Base-by-base conservation (phyloP, 2,797 vertebrate genomes). In the Pteronotus mesoamericanus region DNA sequence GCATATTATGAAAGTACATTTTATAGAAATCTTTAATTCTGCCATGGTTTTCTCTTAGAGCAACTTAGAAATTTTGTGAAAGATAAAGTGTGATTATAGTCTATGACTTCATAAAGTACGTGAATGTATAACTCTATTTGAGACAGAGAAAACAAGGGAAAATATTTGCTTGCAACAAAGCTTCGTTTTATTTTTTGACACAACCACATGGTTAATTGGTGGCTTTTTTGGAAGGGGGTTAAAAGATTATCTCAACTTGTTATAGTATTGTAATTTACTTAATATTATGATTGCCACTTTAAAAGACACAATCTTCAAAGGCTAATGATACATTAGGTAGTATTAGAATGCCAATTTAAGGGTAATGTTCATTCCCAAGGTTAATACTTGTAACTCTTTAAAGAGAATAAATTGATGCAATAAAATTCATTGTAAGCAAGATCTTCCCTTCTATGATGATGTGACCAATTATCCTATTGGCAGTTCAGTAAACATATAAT, bases 321-420 rank as follows among this genome's bases (percentile, higher is more conserved):
- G 86, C 34, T 74, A 95, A 83, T 91, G 34, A 3, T 59, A 89
- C n/a, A 55, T 37, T 78, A 91, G 26, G 1, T 64, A 48, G 16
- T 69, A 44, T 29, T 75, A 94, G 34, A 96, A 94, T 77, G 0
- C 0, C 5, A 91, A 59, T 59, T 91, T 80, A 95, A 92, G 32
- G 32, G 32, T 57, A 85, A 86, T 96, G 72, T 61, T 61, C 94
- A 90, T 34, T 4, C 4, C 39, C 91, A 97, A 96, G 2, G 59
- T 96, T 94, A 95, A 97, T 96, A 3, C 9, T 77, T 89, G 3
- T 94, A 94, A 91, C 75, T 95, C 55, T 94, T 77, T 7, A 97
- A 96, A 96, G 7, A 97, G 85, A 93, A 64, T 92, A 34, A 69
- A 95, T n/a, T 32, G 2, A 26, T 55, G n/a, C 9, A 55, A 6